Evolutionary conservation across 2,797 vertebrate species (phyloP).

Genomic region (Catostomus latipinnis): DNA sequence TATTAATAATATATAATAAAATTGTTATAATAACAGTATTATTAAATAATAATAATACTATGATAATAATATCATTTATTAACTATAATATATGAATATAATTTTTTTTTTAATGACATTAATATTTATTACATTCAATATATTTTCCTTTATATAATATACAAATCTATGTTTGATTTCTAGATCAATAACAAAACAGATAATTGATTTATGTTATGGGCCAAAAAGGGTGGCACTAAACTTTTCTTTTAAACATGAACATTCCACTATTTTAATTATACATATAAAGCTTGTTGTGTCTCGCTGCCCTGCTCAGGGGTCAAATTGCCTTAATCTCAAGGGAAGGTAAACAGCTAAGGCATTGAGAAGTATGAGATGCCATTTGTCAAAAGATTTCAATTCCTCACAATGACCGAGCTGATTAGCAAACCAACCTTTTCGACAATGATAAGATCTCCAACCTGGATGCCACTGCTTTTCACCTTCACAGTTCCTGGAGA

Average conservation of each 20-base stretch:
- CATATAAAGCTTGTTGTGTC: constrained; percentile 31
- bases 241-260: background rate
- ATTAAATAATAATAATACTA: too few species aligned
- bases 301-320: constrained; percentile 23
- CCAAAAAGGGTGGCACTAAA: too few species aligned
- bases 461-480: constrained; percentile 97
- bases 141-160: too few species aligned
- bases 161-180: too few species aligned
- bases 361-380: constrained; percentile 52
- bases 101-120: too few species aligned
- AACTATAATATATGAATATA: too few species aligned
- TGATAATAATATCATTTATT: too few species aligned
- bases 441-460: constrained; percentile 97
- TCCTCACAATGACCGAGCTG: constrained; percentile 73
- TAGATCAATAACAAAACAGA: background rate
- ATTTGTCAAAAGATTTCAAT: constrained; percentile 78
- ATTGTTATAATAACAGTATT: too few species aligned
- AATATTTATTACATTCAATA: too few species aligned
- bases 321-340: constrained; percentile 49
- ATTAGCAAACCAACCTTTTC: constrained; percentile 88
- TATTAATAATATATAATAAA: too few species aligned
- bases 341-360: constrained; percentile 50
- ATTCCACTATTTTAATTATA: constrained; percentile 2
- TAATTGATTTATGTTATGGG: too few species aligned
- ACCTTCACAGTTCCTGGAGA: constrained; percentile 92